Evolutionary conservation across 2,113 vertebrate species (phyloP).

Genomic region (Pangasianodon hypophthalmus): DNA sequence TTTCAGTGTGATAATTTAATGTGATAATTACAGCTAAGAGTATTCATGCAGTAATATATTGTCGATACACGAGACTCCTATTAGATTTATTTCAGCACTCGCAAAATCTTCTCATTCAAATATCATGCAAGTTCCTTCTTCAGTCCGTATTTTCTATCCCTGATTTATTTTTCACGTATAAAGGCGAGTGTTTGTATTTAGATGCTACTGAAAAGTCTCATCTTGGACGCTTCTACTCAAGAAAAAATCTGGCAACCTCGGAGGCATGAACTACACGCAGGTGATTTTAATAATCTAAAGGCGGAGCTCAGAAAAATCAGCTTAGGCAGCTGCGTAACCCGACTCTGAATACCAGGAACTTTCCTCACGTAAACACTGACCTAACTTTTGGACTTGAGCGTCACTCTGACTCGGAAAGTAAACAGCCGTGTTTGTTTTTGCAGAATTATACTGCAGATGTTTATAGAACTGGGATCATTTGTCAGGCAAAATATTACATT

Average conservation of each 20-base stretch:
- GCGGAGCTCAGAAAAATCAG: not conserved
- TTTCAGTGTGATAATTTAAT: not conserved
- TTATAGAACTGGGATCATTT: not conserved
- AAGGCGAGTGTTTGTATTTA: not conserved
- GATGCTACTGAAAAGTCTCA: no score
- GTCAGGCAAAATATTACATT: not conserved
- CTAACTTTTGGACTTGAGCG: no score
- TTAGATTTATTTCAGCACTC: not conserved
- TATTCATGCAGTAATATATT: not conserved
- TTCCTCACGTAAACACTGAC: no score
- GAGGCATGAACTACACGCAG: not conserved
- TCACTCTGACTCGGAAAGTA: no score
- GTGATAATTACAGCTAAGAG: no score
- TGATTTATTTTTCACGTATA: not conserved
- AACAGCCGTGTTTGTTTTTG: no score
- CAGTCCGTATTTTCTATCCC: not conserved
- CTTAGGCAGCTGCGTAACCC: no score
- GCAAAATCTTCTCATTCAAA: not conserved
- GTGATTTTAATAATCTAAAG: not conserved
- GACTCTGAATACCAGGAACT: no score
- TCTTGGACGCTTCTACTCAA: not conserved
- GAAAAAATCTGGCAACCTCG: no score
- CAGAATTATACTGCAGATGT: not conserved
- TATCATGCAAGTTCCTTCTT: not conserved
- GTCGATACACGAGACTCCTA: not conserved